Evolutionary conservation across 1,140 invertebrate genomes (phyloP).

Genomic region (Drosophila paulistorum): DNA sequence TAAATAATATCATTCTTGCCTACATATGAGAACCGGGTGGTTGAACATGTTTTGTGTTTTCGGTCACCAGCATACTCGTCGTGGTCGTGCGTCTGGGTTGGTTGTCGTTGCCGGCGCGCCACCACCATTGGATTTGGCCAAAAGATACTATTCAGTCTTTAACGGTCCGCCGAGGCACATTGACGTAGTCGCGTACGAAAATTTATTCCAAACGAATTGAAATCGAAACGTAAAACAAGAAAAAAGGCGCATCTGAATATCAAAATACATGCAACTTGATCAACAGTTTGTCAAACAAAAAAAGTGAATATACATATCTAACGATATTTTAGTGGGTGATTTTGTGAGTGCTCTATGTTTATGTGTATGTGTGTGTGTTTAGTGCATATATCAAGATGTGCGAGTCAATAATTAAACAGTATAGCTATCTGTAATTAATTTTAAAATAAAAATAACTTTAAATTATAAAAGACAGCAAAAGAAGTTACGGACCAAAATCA

Average conservation of each 20-base stretch:
- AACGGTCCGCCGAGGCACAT: background rate
- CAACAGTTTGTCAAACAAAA: slow-evolving; percentile 1
- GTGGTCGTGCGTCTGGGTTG: too few relatives aligned
- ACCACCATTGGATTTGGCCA: too few relatives aligned
- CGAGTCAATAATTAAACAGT: slow-evolving; percentile 8
- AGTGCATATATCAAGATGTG: slow-evolving; percentile 35
- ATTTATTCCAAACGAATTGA: background rate
- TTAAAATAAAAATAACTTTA: slow-evolving; percentile 20
- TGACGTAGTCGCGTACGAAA: slow-evolving; percentile 5
- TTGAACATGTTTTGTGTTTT: too few relatives aligned
- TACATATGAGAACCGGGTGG: too few relatives aligned
- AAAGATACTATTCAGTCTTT: slow-evolving; percentile 7
- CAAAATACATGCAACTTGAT: background rate
- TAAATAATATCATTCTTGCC: too few relatives aligned
- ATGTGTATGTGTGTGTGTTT: slow-evolving; percentile 27
- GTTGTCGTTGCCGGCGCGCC: too few relatives aligned
- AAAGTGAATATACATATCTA: background rate
- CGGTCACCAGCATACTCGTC: too few relatives aligned
- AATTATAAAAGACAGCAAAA: slow-evolving; percentile 3
- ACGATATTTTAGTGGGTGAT: background rate
- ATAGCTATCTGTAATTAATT: slow-evolving; percentile 13
- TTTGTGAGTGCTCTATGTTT: background rate
- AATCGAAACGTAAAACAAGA: background rate
- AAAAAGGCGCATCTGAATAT: background rate
- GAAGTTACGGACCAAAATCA: slow-evolving; percentile 8